These are phyloP conservation scores for Lucilia cuprina DNA, from an alignment of 1,140 invertebrate species.

Conservation along the genomic window DNA sequence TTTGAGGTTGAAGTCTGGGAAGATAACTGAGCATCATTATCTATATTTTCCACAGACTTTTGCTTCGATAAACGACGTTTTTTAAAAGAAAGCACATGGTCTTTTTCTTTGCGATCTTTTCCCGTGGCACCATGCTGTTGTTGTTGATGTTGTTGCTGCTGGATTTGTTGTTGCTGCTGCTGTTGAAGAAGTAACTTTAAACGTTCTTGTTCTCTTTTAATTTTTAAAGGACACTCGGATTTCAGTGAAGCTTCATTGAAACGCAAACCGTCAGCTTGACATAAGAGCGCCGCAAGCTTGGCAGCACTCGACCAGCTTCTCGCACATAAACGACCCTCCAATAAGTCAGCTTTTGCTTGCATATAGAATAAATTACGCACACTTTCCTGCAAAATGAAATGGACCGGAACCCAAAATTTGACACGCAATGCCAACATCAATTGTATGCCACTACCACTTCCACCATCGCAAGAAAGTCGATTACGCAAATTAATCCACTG, in stretches of 20 bases:
- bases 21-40: conserved; percentile 34
- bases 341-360: conserved; percentile 77
- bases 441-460: conserved; percentile 66
- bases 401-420: conserved; percentile 91
- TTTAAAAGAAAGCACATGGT: conserved; percentile 57
- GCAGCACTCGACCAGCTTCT: conserved; percentile 73
- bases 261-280: conserved; percentile 65
- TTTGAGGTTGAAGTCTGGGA: conserved; percentile 39
- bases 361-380: conserved; percentile 86
- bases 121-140: conserved; percentile 38
- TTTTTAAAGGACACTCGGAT: conserved; percentile 55
- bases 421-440: conserved; percentile 71
- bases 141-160: conserved; percentile 41
- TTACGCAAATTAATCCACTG: conserved; percentile 87
- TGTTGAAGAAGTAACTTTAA: conserved; percentile 36
- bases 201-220: conserved; percentile 47
- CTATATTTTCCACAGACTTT: conserved; percentile 58
- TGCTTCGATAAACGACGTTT: conserved; percentile 59
- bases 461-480: conserved; percentile 69
- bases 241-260: conserved; percentile 51
- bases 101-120: conserved; percentile 59
- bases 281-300: conserved; percentile 78
- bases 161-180: conserved; percentile 41
- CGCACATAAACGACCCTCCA: conserved; percentile 74
- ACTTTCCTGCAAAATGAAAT: conserved; percentile 81